phyloP scores from a whole-genome alignment of 2,888 invertebrate genomes.

The Imbricaverruca yamaguchii region DNA sequence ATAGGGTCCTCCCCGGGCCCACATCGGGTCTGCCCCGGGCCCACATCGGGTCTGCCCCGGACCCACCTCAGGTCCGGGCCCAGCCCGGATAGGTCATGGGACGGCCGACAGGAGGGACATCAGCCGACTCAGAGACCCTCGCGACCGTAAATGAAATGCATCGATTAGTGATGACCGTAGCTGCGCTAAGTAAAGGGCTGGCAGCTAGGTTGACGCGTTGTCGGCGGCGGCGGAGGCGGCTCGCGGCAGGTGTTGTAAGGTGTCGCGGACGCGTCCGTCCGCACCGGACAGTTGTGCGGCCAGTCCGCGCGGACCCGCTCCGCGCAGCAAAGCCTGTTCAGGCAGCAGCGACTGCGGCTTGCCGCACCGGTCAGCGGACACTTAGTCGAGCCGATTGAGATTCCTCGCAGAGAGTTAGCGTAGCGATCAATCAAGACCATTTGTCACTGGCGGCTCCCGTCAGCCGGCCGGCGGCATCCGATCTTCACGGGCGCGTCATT shows the following conservation, averaged over 20 bases:
- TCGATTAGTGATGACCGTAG: neutral
- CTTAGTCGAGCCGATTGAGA: neutral
- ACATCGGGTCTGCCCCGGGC: too few relatives aligned
- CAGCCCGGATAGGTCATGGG: too few relatives aligned
- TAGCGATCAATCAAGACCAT: neutral
- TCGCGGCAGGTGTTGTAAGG: too few relatives aligned
- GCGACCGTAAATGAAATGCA: neutral
- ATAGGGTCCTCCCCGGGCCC: too few relatives aligned
- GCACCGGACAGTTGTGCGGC: too few relatives aligned
- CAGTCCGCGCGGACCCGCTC: too few relatives aligned
- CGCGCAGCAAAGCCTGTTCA: too few relatives aligned
- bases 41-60: too few relatives aligned
- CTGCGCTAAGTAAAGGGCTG: neutral
- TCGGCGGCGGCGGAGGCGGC: too few relatives aligned
- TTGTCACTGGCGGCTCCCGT: neutral
- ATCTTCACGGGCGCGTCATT: slow-evolving; percentile 1
- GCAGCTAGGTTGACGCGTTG: too few relatives aligned
- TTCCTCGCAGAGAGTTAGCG: slow-evolving; percentile 9
- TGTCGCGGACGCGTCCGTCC: too few relatives aligned
- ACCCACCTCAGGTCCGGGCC: too few relatives aligned
- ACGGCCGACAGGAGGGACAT: neutral
- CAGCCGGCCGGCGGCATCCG: neutral
- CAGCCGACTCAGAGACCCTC: neutral
- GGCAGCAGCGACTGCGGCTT: neutral
- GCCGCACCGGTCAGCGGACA: neutral